Base-by-base conservation (phyloP, 2,797 vertebrate species). In the Sandelia bainsii region DNA sequence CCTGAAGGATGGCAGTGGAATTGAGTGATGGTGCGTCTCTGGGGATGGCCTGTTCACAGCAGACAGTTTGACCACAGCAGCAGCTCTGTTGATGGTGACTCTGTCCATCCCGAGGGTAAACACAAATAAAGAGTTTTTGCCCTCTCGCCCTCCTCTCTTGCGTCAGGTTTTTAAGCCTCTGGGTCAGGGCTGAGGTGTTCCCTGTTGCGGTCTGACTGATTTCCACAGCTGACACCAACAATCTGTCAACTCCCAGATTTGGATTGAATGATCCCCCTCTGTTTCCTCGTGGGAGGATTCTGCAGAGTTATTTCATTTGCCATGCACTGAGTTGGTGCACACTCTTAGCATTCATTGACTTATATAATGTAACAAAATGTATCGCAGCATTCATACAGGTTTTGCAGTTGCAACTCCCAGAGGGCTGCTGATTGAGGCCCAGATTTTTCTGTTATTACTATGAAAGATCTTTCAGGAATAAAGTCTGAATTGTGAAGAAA, bases 151-250 rank as follows among this genome's bases (percentile, higher is more conserved):
- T 4, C n/a, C n/a, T 1, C 32, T 52, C 44, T 59, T n/a, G 1
- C 1, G 0, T 40, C 10, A 0, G 20, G 62, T 62, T 77, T 62
- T 69, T 46, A 23, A 19, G 19, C 29, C 2, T 3, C 29, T 52
- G 12, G 17, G n/a, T 42, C 52, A 23, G 51, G 22, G 61, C 29
- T n/a, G 59, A 66, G 58, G 62, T 57, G 66, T 74, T 76, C 16
- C 75, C 57, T 66, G 62, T 56, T 54, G 16, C 39, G 9, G 37
- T 57, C 60, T 60, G 63, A 77, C 66, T 66, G 13, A 69, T 75
- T 74, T 75, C 42, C 65, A 62, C 56, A 50, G 68, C 77, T 69
- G 72, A 83, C 62, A 69, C 32, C 59, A 17, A 54, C 75, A 51
- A 67, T 75, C 56, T 54, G 54, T 81, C 72, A 59, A 63, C 32